Evolutionary conservation across 2,113 vertebrate genomes (phyloP).

Genomic region (Romanogobio albipinnatus): DNA sequence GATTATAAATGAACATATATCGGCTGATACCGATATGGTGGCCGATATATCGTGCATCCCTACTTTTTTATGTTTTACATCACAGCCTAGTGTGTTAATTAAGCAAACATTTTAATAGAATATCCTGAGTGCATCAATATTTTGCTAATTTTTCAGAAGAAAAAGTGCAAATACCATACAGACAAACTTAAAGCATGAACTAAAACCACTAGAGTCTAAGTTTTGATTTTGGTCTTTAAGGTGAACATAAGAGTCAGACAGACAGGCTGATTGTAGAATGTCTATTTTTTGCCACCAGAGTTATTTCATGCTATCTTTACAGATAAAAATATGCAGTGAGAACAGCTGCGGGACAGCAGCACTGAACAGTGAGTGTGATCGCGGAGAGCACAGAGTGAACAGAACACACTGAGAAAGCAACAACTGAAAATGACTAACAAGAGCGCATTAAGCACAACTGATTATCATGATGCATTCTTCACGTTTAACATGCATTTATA

Average conservation of each 20-base stretch:
- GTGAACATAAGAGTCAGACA: too few species aligned
- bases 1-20: too few species aligned
- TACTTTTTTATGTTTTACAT: too few species aligned
- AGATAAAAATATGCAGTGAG: slow-evolving; percentile 1
- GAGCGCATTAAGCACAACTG: not conserved
- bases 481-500: not conserved
- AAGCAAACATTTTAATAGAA: not conserved
- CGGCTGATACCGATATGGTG: too few species aligned
- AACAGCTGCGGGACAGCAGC: slow-evolving; percentile 1
- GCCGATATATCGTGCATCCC: too few species aligned
- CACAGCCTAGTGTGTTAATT: not conserved
- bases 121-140: not conserved
- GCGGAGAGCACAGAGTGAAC: not conserved
- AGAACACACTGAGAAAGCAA: not conserved
- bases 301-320: not conserved
- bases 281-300: not conserved
- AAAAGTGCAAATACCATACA: not conserved
- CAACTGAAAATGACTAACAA: not conserved
- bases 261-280: not conserved
- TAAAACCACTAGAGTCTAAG: not conserved
- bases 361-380: not conserved
- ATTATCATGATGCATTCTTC: not conserved
- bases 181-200: not conserved
- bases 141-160: not conserved
- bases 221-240: not conserved